Evolutionary conservation across 1,140 invertebrate species (phyloP).

Genomic region (Globodera rostochiensis): DNA sequence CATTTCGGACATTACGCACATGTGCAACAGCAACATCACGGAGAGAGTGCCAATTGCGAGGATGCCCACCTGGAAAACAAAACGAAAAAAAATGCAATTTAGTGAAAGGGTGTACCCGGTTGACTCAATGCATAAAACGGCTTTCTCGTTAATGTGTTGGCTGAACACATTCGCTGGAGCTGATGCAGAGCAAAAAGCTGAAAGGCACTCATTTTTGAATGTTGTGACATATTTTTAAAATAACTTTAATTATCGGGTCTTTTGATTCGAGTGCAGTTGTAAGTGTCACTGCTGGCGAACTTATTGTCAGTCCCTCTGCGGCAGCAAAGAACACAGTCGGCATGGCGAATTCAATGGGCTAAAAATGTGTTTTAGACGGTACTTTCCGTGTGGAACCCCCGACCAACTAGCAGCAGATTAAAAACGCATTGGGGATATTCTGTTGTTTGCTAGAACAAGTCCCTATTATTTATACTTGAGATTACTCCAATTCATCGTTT

Average conservation of each 20-base stretch:
- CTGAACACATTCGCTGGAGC: slow-evolving; percentile 9
- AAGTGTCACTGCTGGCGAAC: not conserved
- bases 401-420: no score
- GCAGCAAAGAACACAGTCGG: slow-evolving; percentile 7
- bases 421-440: no score
- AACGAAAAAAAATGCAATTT: not conserved
- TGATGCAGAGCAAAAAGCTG: slow-evolving; percentile 18
- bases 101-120: slow-evolving; percentile 7
- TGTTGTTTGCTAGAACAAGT: no score
- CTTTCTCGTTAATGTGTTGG: not conserved
- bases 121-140: slow-evolving; percentile 23
- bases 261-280: slow-evolving; percentile 15
- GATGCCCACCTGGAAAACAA: slow-evolving; percentile 14
- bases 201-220: not conserved
- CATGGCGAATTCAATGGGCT: slow-evolving; percentile 8
- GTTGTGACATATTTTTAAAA: not conserved
- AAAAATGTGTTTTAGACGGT: not conserved
- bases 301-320: not conserved
- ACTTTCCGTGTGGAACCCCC: not conserved
- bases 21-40: slow-evolving; percentile 16
- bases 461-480: no score
- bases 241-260: slow-evolving; percentile 2
- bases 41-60: slow-evolving; percentile 25
- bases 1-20: slow-evolving; percentile 9
- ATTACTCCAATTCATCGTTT: no score